Evolutionary conservation across 2,797 vertebrate species (phyloP), one percentile per base, ranked within the genome.

Genomic region (Leptatherina wallacei): DNA sequence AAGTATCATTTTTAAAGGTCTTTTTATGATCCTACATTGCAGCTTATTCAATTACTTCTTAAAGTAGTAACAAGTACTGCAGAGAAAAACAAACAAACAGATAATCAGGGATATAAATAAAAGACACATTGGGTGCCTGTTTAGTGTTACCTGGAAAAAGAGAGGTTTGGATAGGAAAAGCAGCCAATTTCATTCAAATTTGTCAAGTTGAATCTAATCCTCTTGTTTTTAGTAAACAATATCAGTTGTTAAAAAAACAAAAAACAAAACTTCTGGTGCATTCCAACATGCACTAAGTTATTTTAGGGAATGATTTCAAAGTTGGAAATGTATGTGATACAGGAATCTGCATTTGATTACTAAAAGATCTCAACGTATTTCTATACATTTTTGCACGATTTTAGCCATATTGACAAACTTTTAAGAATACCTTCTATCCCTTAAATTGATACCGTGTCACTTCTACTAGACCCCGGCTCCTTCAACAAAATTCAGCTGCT

Each of bases 401-500:
- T 57, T 13, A 44, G 36, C 29, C 30, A 5, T 1, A 30, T 27
- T 36, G 18, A 35, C 35, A 40, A 55, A 32, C 11, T 0, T 2
- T 35, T 24, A 29, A 54, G 3, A 54, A 38, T 20, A 6, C 38
- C 27, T 38, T 35, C 35, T 20, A 18, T 66, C 8, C 36, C 20
- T 42, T 32, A 32, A 32, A 66, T 27, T 8, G 47, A 29, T 12
- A 54, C 33, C 33, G 4, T 35, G 33, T 38, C 18, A 44, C 42
- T 44, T 9, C 18, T n/a, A 52, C 49, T 12, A 47, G 14, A n/a
- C 44, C 6, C 13, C 30, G n/a, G 42, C 3, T 54, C 9, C 59
- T 64, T 24, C 6, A 72, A 62, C 42, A 52, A 56, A 60, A 36
- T 64, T 58, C 59, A 49, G 61, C 57, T 69, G 66, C 60, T n/a